Conservation (phyloP, 2,797 vertebrate species). For the Corythornis leucogaster region DNA sequence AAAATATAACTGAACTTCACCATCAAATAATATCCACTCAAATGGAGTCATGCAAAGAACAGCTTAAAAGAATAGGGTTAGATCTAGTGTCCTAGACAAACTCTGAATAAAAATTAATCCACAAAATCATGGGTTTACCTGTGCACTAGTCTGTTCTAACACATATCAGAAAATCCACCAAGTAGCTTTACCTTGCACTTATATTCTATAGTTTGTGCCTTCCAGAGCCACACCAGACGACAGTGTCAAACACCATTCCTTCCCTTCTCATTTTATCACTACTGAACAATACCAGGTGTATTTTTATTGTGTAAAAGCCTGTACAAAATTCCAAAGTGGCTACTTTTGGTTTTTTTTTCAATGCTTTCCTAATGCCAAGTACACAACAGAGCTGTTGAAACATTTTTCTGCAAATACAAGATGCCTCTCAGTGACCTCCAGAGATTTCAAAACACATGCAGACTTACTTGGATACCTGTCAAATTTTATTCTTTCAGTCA, state of each 20-base stretch:
- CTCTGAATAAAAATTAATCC: not conserved
- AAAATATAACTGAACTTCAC: not conserved
- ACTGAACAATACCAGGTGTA: not conserved
- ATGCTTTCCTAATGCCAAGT: not conserved
- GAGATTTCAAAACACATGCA: not conserved
- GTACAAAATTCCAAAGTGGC: not conserved
- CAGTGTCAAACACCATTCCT: not conserved
- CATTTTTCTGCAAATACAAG: not conserved
- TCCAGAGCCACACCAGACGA: not conserved
- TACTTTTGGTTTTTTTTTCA: not conserved
- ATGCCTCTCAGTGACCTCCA: not conserved
- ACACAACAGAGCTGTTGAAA: not conserved
- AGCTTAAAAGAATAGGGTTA: not conserved
- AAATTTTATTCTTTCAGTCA: not conserved
- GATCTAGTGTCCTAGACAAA: not conserved
- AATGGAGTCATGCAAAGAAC: not conserved
- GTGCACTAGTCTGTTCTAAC: not conserved
- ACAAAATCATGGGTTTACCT: not conserved
- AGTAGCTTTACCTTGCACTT: not conserved
- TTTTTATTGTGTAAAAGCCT: not conserved
- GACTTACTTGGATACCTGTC: not conserved
- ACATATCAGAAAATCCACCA: not conserved
- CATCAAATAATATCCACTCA: not conserved
- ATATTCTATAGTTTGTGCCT: not conserved
- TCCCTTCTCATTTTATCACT: not conserved